Evolutionary conservation across 1,140 invertebrate genomes (phyloP).

Genomic region (Scaptodrosophila lebanonensis): DNA sequence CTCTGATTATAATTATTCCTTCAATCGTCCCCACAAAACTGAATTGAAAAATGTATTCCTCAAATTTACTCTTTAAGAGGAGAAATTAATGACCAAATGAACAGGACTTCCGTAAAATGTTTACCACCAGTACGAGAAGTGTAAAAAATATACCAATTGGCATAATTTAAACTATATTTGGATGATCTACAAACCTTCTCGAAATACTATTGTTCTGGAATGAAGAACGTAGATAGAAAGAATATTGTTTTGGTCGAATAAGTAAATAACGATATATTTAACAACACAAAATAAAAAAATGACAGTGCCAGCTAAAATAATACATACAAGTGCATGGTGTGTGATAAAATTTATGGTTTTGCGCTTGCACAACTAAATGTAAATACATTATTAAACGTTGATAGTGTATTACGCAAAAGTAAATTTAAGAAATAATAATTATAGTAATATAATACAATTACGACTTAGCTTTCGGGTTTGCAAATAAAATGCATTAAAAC

Average conservation of each 20-base stretch:
- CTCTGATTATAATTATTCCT: too few species aligned
- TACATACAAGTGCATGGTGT: conserved; percentile 58
- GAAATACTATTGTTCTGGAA: too few species aligned
- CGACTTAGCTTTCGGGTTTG: conserved; percentile 45
- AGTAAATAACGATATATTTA: conserved; percentile 76
- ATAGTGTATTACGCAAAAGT: conserved; percentile 39
- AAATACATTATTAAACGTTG: conserved; percentile 20
- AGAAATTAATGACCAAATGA: too few species aligned
- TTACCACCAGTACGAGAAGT: too few species aligned
- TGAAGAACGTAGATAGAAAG: neutral
- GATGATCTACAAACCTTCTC: too few species aligned
- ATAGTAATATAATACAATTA: conserved; percentile 38
- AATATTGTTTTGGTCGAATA: conserved; percentile 58
- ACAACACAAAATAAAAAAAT: conserved; percentile 75
- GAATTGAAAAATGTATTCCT: too few species aligned
- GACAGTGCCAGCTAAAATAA: conserved; percentile 69
- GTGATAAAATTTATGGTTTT: conserved; percentile 29
- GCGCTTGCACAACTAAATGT: conserved; percentile 28
- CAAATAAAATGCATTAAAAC: conserved; percentile 25
- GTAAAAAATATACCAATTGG: too few species aligned
- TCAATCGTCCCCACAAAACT: too few species aligned
- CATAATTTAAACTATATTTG: too few species aligned
- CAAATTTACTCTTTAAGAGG: too few species aligned
- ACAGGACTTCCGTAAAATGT: too few species aligned
- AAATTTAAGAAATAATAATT: conserved; percentile 29